Base-by-base conservation (phyloP, 2,113 vertebrate species). In the Prochilodus magdalenae region DNA sequence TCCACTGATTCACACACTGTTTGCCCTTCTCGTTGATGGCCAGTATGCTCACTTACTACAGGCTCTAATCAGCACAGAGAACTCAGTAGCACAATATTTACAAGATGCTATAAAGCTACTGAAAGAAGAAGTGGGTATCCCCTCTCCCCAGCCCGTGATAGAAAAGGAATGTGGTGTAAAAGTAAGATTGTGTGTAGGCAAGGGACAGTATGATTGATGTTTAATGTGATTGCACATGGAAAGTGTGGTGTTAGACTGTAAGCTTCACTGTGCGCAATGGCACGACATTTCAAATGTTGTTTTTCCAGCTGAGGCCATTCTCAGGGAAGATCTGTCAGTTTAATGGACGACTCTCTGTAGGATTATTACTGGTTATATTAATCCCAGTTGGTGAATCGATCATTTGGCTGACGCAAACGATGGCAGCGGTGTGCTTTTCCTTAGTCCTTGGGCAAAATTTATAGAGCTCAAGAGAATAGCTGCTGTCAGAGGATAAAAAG, bases 101-200 rank as follows among this genome's bases (percentile, higher is more conserved):
- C 73, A 82, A 36, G 14, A 67, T 75, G 29, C 29, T 36, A 29
- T 79, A 79, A 80, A 73, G 47, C 47, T 51, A 26, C 70, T 51
- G 24, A 51, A 47, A 49, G 70, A 49, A 51, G 40, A 24, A 57
- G 22, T 1, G 20, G 55, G n/a, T 59, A 0, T 10, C 55, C 63
- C 63, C 27, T 0, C 26, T 14, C 7, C 27, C 27, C 10, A 6
- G 4, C 16, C 18, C 33, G 1, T 22, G 44, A 55, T 36, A 62
- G 71, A 81, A 44, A 57, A 75, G 62, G 62, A 82, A 82, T 69
- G 63, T 82, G 72, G 53, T 36, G 49, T 22, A 66, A 75, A 75
- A 66, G 59, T 75, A 80, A 80, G 18, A 66, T 40, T 33, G 20
- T 22, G 51, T 53, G 33, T 6, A 60, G 29, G 33, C 12, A 12